These are phyloP conservation scores for Heliconius congener DNA, from an alignment of 1,140 invertebrate species.

Conservation along the genomic window DNA sequence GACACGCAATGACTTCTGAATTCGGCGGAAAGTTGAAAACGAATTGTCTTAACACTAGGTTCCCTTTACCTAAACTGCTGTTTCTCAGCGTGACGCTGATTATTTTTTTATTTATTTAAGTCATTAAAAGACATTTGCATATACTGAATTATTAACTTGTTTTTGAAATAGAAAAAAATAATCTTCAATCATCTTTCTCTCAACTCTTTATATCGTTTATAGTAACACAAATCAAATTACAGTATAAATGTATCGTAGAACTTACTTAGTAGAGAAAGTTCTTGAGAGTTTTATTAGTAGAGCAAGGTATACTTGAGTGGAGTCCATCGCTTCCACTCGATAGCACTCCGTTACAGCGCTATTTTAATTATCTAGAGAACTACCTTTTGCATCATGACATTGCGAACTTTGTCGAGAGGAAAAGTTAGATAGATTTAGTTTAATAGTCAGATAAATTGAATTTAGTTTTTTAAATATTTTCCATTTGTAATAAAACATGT, in stretches of 20 bases:
- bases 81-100: no score
- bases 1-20: no score
- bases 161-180: no score
- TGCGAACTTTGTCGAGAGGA: neutral
- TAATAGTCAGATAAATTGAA: neutral
- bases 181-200: no score
- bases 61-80: no score
- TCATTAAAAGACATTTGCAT: no score
- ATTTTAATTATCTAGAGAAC: slow-evolving; percentile 19
- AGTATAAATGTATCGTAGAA: neutral
- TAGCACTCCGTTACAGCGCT: slow-evolving; percentile 4
- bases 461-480: neutral
- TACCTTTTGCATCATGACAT: neutral
- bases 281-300: slow-evolving; percentile 15
- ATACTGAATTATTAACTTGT: no score
- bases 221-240: neutral
- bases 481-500: no score
- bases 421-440: neutral
- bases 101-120: no score
- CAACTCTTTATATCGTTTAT: no score
- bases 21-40: no score
- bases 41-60: no score
- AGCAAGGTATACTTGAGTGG: slow-evolving; percentile 6
- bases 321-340: slow-evolving; percentile 16
- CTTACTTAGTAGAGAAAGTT: neutral